Evolutionary conservation across 2,113 vertebrate genomes (phyloP), one percentile per base, ranked within the genome.

Genomic region (Apodemus sylvaticus): DNA sequence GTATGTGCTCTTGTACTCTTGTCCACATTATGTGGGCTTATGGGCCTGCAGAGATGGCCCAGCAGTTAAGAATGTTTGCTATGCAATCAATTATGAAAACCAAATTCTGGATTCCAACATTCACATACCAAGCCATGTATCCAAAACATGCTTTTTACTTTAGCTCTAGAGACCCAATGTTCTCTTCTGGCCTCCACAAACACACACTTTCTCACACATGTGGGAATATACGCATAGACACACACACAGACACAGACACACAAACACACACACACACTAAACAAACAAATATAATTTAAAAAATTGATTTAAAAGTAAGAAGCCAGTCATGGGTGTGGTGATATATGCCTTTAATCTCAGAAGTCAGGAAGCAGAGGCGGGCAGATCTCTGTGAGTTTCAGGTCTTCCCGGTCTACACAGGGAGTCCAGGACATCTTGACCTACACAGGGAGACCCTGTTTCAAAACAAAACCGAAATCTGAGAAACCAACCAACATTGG

Each of bases 11-110:
- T 48, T 7, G 8, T 31, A n/a, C n/a, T n/a, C n/a, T n/a, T 88
- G 70, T 73, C 88, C 58, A 90, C 39, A 91, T 81, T 55, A 71
- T 91, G 86, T 85, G 64, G 34, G 24, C 86, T 86, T 68, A 60
- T 31, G 42, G 62, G 5, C 5, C 83, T 24, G 31, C 36, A 85
- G 60, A 68, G 16, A 64, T 36, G 42, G n/a, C 26, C 3, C 6
- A 14, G 83, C 17, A 42, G 62, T 22, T 48, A 66, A 51, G 74
- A 74, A 64, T 4, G 1, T 5, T 48, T 48, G 29, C 29, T 45
- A 16, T 66, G 60, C 39, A 64, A 34, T 29, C 14, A 64, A 45
- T 29, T 3, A 19, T 62, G 60, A 64, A 29, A 26, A 42, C 58
- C 82, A 62, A 17, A 64, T 39, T 31, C 29, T 34, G 82, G 13